Conservation (phyloP, 2,888 invertebrate genomes). For the Nysson spinosus region DNA sequence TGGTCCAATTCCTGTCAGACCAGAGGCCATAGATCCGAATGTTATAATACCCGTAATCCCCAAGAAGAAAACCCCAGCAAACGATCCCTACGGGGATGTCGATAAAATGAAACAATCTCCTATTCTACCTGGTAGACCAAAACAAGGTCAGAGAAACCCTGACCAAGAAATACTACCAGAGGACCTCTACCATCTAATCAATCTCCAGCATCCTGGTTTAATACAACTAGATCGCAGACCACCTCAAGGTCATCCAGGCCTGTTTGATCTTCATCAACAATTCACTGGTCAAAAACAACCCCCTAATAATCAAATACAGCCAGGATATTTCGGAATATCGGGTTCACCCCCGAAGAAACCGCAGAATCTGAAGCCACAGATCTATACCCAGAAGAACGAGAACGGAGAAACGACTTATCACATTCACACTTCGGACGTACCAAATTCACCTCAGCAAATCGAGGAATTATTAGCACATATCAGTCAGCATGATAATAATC, state of each 20-base stretch:
- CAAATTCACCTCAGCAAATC: slow-evolving; percentile 71
- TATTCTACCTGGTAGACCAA: slow-evolving; percentile 42
- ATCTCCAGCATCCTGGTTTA: slow-evolving; percentile 71
- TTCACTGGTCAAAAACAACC: slow-evolving; percentile 63
- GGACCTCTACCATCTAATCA: slow-evolving; percentile 70
- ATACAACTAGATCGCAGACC: slow-evolving; percentile 64
- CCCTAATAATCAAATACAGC: slow-evolving; percentile 53
- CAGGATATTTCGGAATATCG: slow-evolving; percentile 58
- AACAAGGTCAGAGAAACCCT: slow-evolving; percentile 54
- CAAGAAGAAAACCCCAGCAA: slow-evolving; percentile 60
- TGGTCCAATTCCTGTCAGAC: slow-evolving; percentile 46
- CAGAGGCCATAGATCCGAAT: slow-evolving; percentile 66
- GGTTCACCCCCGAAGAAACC: slow-evolving; percentile 69
- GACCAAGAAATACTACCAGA: slow-evolving; percentile 65
- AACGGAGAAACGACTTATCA: slow-evolving; percentile 74
- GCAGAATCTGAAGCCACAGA: slow-evolving; percentile 68
- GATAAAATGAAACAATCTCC: slow-evolving; percentile 45
- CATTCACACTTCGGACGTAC: slow-evolving; percentile 71
- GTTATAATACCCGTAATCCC: slow-evolving; percentile 56
- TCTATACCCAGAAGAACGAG: slow-evolving; percentile 70
- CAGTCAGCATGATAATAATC: slow-evolving; percentile 72
- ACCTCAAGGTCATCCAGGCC: slow-evolving; percentile 65
- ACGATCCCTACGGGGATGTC: slow-evolving; percentile 42
- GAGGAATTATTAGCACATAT: slow-evolving; percentile 75
- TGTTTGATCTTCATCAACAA: slow-evolving; percentile 71